Base-by-base conservation (phyloP, 2,888 invertebrate species). In the Homarus gammarus region DNA sequence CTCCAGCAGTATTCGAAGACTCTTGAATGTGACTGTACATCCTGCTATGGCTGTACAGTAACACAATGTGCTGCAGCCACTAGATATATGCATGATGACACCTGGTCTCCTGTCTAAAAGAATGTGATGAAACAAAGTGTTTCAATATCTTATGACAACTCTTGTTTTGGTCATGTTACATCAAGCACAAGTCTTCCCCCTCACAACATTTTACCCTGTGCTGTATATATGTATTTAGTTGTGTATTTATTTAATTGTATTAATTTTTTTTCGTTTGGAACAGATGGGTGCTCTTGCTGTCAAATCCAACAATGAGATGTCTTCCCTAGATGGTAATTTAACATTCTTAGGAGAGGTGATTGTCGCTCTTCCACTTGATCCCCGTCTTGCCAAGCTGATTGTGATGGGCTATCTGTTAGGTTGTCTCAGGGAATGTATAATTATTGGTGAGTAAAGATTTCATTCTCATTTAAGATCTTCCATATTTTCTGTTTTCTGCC, bases 341-440 rank as follows among this genome's bases (percentile, higher is more conserved):
- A 98, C 98, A 0, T 97, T 96, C 93, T 94, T 99, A 92, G 99
- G 99, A 0, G 95, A 95, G 12, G 95, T 99, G 0, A 96, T 98
- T 96, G 96, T 97, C 0, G 94, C 94, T 68, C 94, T 99, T 70
- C 99, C 99, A 0, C 93, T 99, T 0, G 97, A 98, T 93, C 96
- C 98, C 44, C 95, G 95, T 87, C 94, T 98, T 5, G 95, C 97
- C 15, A 98, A 98, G 93, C 94, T 99, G 18, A 97, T 99, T 88
- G 95, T 98, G 89, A 94, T 99, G 2, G 99, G 99, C 0, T 96
- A 98, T 93, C 95, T 97, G 82, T 98, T 97, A 93, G 97, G 97
- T 85, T 95, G 97, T 70, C 94, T 99, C 12, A 96, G 97, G 15
- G 98, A 99, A 91, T 95, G 96, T 31, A 95, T 98, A 84, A 96